Evolutionary conservation across 2,113 vertebrate genomes (phyloP).

Genomic region (Echinops telfairi): DNA sequence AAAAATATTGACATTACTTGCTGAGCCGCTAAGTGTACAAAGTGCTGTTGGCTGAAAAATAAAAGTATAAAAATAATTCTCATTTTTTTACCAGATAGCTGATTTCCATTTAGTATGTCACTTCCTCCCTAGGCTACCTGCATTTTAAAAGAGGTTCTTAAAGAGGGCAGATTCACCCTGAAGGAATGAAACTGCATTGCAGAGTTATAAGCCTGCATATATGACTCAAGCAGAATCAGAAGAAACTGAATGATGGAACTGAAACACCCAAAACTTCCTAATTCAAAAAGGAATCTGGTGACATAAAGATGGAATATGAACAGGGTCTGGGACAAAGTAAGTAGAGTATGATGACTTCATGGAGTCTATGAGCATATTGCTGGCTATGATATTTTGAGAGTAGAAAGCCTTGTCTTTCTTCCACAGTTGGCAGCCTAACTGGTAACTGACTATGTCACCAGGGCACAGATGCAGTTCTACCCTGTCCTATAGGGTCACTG

Average conservation of each 20-base stretch:
- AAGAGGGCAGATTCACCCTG: background rate
- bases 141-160: background rate
- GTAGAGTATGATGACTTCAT: background rate
- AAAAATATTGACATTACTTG: background rate
- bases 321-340: background rate
- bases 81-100: constrained; percentile 22
- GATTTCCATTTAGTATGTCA: constrained; percentile 9
- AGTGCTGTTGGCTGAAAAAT: background rate
- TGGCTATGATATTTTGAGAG: too few species aligned
- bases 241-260: background rate
- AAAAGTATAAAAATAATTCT: background rate
- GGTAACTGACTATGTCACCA: too few species aligned
- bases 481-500: too few species aligned
- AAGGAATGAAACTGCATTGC: background rate
- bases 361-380: too few species aligned
- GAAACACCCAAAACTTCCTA: background rate
- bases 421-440: too few species aligned
- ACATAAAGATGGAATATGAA: constrained; percentile 23
- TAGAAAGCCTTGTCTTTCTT: too few species aligned
- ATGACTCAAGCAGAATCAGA: background rate
- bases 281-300: background rate
- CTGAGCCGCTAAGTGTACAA: background rate
- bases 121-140: background rate
- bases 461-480: too few species aligned
- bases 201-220: background rate